A percentile compares a stretch with the other conserved stretches of the same genome.
Conservation (phyloP, 2,888 invertebrate species). For the Drosophila dives region DNA sequence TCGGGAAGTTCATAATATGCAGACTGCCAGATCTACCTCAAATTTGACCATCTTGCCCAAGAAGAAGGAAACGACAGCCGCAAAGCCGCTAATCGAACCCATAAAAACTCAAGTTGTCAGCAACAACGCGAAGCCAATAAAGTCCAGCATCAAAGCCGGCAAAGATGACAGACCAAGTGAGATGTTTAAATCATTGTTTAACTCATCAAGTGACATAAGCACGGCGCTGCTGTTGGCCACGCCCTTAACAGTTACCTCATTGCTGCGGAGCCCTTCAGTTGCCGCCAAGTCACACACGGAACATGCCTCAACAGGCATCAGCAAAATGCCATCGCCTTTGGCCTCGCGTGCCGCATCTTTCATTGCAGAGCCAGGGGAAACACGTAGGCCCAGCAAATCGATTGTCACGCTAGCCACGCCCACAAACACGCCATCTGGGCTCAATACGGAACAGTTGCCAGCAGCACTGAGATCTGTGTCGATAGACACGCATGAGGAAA, state of each 20-base stretch:
- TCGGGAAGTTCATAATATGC: conserved; percentile 5
- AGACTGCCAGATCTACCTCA: conserved; percentile 35
- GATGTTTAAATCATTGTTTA: conserved; percentile 29
- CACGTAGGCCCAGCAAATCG: conserved; percentile 15
- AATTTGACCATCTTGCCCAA: conserved; percentile 17
- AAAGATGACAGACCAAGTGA: conserved; percentile 6
- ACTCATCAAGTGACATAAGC: conserved; percentile 36
- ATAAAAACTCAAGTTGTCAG: background rate
- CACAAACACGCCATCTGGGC: conserved; percentile 21
- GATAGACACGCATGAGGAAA: background rate
- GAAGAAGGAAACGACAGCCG: conserved; percentile 2
- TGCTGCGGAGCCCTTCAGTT: conserved; percentile 22
- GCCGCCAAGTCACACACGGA: background rate
- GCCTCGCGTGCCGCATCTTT: conserved; percentile 40
- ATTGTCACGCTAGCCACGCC: conserved; percentile 47
- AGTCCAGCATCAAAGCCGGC: background rate
- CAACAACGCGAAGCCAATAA: background rate
- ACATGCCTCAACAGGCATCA: conserved; percentile 3
- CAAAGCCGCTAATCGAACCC: conserved; percentile 3
- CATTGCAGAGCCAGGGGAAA: conserved; percentile 30
- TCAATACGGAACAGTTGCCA: background rate
- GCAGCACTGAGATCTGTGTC: conserved; percentile 3
- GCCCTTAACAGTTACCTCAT: conserved; percentile 19
- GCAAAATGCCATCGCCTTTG: conserved; percentile 32
- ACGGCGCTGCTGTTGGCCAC: conserved; percentile 35